phyloP scores from a whole-genome alignment of 1,140 invertebrate species.

The Stratiolaelaps scimitus region DNA sequence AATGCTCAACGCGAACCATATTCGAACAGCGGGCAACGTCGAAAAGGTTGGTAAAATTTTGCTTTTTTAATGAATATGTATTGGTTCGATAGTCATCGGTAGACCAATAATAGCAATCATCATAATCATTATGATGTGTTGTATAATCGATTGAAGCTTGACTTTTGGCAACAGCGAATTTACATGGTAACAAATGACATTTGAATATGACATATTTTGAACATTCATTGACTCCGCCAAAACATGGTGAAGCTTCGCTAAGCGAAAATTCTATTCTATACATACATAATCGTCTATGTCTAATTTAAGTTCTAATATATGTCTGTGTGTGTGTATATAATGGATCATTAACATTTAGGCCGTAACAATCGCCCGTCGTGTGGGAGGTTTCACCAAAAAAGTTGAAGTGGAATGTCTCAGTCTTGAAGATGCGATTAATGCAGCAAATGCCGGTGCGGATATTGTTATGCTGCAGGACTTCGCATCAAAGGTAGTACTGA shows the following conservation, averaged over 20 bases:
- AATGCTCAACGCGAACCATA: constrained; percentile 47
- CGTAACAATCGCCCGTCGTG: constrained; percentile 40
- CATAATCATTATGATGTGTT: too few relatives aligned
- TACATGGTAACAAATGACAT: too few relatives aligned
- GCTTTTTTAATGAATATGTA: constrained; percentile 16
- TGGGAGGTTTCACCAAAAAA: constrained; percentile 42
- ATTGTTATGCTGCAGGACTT: constrained; percentile 47
- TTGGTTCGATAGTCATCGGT: background rate
- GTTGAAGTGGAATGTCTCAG: constrained; percentile 46
- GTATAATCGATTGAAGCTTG: too few relatives aligned
- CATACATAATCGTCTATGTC: too few relatives aligned
- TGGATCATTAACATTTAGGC: too few relatives aligned
- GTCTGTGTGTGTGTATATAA: too few relatives aligned
- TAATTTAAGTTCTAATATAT: constrained; percentile 20
- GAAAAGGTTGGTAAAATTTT: constrained; percentile 39
- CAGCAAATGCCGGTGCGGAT: constrained; percentile 41
- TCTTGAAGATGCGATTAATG: constrained; percentile 42
- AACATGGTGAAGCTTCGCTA: constrained; percentile 23
- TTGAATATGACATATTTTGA: too few relatives aligned
- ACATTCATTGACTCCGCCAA: too few relatives aligned
- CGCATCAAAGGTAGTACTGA: constrained; percentile 38
- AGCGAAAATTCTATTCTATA: background rate
- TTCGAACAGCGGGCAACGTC: constrained; percentile 42
- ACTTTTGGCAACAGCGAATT: too few relatives aligned
- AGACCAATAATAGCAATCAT: too few relatives aligned